Evolutionary conservation across 2,888 invertebrate species (phyloP).

Genomic region (Clanis bilineata): DNA sequence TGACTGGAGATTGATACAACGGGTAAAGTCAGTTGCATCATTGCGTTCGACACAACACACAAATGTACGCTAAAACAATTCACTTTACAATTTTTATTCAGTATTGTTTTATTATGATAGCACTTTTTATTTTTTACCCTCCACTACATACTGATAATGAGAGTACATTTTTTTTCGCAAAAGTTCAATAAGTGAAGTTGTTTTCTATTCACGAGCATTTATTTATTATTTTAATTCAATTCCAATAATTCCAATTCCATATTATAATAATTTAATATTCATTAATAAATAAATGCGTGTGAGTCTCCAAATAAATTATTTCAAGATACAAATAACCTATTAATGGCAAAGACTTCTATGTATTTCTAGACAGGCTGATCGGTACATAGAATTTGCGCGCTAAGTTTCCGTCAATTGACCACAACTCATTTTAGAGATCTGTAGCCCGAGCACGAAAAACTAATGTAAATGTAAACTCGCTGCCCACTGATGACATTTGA

Average conservation of each 20-base stretch:
- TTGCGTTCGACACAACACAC: slow-evolving; percentile 83
- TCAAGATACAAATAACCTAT: slow-evolving; percentile 4
- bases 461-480: too few species aligned
- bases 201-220: slow-evolving; percentile 1
- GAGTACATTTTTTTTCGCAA: too few species aligned
- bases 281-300: slow-evolving; percentile 29
- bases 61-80: slow-evolving; percentile 82
- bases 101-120: slow-evolving; percentile 56
- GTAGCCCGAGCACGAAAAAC: too few species aligned
- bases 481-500: too few species aligned
- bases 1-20: slow-evolving; percentile 62
- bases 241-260: background rate
- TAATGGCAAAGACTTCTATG: too few species aligned
- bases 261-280: background rate
- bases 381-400: too few species aligned
- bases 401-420: too few species aligned
- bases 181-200: background rate
- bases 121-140: slow-evolving; percentile 69
- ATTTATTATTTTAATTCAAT: background rate
- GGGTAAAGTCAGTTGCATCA: slow-evolving; percentile 82
- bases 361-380: too few species aligned
- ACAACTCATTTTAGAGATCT: too few species aligned
- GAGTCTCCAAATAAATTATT: slow-evolving; percentile 4
- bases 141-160: slow-evolving; percentile 58
- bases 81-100: slow-evolving; percentile 61